Conservation (phyloP, 2,888 invertebrate species). For the Pharmacophagus antenor region DNA sequence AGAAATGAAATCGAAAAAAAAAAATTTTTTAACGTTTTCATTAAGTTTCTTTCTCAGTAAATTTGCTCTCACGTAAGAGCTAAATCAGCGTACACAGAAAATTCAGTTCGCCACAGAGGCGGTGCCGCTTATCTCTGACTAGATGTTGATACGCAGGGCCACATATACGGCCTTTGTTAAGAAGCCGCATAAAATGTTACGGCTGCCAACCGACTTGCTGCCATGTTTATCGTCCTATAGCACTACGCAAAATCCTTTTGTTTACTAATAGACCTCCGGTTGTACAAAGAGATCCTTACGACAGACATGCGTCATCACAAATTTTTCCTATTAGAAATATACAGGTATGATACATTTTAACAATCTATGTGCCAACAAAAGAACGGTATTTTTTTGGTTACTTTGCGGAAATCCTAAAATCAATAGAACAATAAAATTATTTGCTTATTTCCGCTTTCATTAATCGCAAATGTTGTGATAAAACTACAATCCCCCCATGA, state of each 20-base stretch:
- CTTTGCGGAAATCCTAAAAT: no score
- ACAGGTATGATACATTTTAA: no score
- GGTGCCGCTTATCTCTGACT: slow-evolving; percentile 11
- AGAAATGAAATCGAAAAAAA: no score
- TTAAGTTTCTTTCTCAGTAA: neutral
- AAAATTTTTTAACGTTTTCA: neutral
- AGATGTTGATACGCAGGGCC: slow-evolving; percentile 2
- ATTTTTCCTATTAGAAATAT: neutral
- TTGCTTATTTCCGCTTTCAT: no score
- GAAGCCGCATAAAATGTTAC: slow-evolving; percentile 20
- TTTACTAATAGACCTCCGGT: slow-evolving; percentile 3
- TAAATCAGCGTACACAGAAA: slow-evolving; percentile 3
- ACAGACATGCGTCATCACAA: neutral
- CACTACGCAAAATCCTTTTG: slow-evolving; percentile 3
- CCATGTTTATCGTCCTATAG: slow-evolving; percentile 6
- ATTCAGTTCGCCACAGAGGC: neutral
- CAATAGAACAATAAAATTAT: no score
- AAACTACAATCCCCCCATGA: no score
- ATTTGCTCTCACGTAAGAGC: neutral
- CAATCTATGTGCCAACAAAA: no score
- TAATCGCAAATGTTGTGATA: no score
- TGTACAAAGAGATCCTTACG: neutral
- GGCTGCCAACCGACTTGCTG: slow-evolving; percentile 11
- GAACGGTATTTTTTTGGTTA: no score
- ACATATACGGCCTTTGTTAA: slow-evolving; percentile 19